Evolutionary conservation across 1,140 invertebrate genomes (phyloP), one percentile per base, ranked within the genome.

Genomic region (Elymnias hypermnestra): DNA sequence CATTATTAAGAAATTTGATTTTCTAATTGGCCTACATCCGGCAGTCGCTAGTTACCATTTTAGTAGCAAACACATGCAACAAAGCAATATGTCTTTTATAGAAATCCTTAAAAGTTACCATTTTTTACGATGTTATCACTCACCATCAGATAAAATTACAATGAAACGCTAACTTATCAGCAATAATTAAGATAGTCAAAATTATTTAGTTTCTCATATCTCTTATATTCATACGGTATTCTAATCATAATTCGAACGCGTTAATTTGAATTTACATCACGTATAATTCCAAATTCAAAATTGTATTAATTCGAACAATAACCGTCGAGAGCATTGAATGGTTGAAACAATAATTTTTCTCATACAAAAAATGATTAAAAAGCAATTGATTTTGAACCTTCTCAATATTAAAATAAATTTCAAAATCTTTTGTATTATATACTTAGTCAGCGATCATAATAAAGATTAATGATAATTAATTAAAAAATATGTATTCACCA

Each of bases 391-490:
- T 53, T 53, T 61, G 15, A 44, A 61, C 57, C 41, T 53, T 73
- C 67, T 36, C 5, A 0, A 0, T 22, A 35, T 14, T 6, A 7
- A 0, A 4, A 35, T 66, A 68, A 43, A 42, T 49, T 37, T 31
- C 23, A 53, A 41, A 60, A 61, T 67, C 13, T 10, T 21, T 38
- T 38, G n/a, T 72, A 62, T 53, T 72, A 70, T n/a, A 75, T 72
- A 77, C 68, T 69, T 70, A 73, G 67, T 73, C 66, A 72, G 56
- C 55, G 57, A 61, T 67, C 58, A 57, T 69, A 70, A 67, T 66
- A 64, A 58, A 63, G 65, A 69, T 69, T 64, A 64, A 61, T 72
- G 71, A 69, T 77, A 81, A 77, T 82, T 79, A 81, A 78, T 81
- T 78, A 81, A 81, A 73, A 72, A 73, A 64, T 69, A 70, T 70